These are phyloP conservation scores for Andrena haemorrhoa DNA, from an alignment of 2,888 invertebrate species.

Conservation along the genomic window DNA sequence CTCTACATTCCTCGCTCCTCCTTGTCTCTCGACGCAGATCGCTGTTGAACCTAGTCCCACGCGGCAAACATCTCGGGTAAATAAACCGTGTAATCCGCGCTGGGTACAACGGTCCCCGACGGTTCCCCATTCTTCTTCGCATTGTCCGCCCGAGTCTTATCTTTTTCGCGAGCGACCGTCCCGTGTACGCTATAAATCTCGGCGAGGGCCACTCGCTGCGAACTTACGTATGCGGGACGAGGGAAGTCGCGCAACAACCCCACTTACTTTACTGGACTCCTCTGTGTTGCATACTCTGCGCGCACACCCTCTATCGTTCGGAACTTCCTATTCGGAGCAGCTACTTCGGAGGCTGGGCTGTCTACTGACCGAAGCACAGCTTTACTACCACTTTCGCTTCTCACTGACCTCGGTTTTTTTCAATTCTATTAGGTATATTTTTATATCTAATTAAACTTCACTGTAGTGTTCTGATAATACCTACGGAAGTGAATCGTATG, in stretches of 20 bases:
- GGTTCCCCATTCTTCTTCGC: slow-evolving; percentile 43
- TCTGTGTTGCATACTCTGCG: neutral
- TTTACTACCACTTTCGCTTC: neutral
- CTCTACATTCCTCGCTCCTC: slow-evolving; percentile 1
- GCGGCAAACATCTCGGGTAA: slow-evolving; percentile 38
- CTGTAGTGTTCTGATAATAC: too few relatives aligned
- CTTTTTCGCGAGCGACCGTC: slow-evolving; percentile 47
- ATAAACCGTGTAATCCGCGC: slow-evolving; percentile 46
- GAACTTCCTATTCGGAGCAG: slow-evolving; percentile 25
- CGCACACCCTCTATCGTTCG: slow-evolving; percentile 27
- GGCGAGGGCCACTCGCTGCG: slow-evolving; percentile 40
- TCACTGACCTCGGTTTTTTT: neutral
- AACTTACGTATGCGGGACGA: slow-evolving; percentile 75
- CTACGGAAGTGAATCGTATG: too few relatives aligned
- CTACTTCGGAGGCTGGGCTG: slow-evolving; percentile 30
- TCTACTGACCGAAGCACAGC: neutral
- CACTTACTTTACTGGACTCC: slow-evolving; percentile 11
- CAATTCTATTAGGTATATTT: neutral
- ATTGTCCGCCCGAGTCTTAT: slow-evolving; percentile 60
- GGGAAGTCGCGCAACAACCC: slow-evolving; percentile 59
- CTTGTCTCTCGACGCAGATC: slow-evolving; percentile 19
- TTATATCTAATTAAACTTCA: too few relatives aligned
- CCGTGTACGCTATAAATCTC: slow-evolving; percentile 72
- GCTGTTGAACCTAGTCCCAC: slow-evolving; percentile 18
- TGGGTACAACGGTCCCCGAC: neutral